A percentile compares a stretch with the other conserved stretches of the same genome.
phyloP scores from a whole-genome alignment of 2,113 vertebrate species.

The Thermophis baileyi region DNA sequence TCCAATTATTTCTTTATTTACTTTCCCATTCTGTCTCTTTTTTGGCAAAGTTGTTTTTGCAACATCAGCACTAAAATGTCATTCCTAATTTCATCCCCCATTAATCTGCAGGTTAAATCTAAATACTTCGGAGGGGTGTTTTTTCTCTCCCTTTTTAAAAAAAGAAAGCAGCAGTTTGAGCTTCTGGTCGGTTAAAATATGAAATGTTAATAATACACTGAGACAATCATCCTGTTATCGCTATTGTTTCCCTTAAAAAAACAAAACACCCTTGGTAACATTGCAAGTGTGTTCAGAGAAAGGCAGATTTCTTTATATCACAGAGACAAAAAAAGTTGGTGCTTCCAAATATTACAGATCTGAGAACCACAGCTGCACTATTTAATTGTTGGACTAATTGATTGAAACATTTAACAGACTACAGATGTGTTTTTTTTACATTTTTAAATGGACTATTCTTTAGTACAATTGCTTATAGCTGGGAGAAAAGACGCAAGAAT shows the following conservation, averaged over 20 bases:
- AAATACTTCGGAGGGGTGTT: neutral
- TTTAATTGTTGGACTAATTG: neutral
- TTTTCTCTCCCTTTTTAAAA: too few species aligned
- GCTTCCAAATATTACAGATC: neutral
- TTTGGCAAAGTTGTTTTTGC: neutral
- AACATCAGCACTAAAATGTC: neutral
- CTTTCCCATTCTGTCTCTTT: neutral
- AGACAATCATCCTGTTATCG: neutral
- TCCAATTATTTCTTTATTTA: neutral
- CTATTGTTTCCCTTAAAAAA: neutral
- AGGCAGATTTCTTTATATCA: neutral
- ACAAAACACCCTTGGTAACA: neutral
- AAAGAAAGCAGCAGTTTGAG: neutral
- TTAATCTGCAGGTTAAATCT: slow-evolving; percentile 10
- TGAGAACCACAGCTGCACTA: neutral
- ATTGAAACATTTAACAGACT: neutral
- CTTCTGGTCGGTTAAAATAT: neutral
- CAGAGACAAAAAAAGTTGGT: neutral
- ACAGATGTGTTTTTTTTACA: neutral
- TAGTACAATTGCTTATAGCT: neutral
- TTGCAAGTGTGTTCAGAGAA: neutral
- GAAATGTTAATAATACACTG: neutral
- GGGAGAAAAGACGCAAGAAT: neutral
- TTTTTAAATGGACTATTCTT: neutral
- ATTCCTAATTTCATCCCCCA: slow-evolving; percentile 1